A percentile compares a stretch with the other conserved stretches of the same genome.
These are phyloP conservation scores for Psittacula echo DNA, from an alignment of 2,797 vertebrate genomes.

Conservation along the genomic window DNA sequence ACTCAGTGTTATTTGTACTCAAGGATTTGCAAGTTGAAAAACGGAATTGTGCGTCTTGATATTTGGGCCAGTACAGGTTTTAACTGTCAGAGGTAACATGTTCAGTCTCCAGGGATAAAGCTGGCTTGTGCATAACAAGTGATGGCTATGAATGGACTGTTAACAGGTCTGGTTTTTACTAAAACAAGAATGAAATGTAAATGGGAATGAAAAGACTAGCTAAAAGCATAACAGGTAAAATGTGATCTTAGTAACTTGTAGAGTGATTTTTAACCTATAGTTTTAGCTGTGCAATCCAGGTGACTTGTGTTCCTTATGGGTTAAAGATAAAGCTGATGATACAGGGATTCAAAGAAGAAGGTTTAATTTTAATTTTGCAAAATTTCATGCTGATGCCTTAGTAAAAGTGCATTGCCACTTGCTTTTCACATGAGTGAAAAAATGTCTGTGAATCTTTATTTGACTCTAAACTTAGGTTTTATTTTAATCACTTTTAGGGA, in stretches of 20 bases:
- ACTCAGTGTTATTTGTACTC: not conserved
- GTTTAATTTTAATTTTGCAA: not conserved
- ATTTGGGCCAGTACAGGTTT: not conserved
- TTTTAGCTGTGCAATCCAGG: not conserved
- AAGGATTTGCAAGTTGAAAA: not conserved
- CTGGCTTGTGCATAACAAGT: not conserved
- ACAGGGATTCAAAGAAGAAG: not conserved
- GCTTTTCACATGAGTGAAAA: not conserved
- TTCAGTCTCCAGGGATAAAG: not conserved
- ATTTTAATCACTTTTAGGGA: not conserved
- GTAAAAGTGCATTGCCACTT: not conserved
- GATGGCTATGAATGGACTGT: not conserved
- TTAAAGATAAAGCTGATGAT: not conserved
- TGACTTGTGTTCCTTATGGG: not conserved
- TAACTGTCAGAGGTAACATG: not conserved
- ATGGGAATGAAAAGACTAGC: not conserved
- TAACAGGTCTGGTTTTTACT: not conserved
- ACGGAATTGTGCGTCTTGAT: not conserved
- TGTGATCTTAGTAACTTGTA: not conserved
- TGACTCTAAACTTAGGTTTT: not conserved
- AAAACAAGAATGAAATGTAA: not conserved
- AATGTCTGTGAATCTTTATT: not conserved
- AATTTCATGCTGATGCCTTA: not conserved
- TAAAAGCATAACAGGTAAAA: not conserved
- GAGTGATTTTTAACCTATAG: not conserved